Percentiles rank a stretch among this genome's conserved stretches.
These are phyloP conservation scores for Phataginus tetradactyla DNA, from an alignment of 2,797 vertebrate genomes.

Conservation along the genomic window DNA sequence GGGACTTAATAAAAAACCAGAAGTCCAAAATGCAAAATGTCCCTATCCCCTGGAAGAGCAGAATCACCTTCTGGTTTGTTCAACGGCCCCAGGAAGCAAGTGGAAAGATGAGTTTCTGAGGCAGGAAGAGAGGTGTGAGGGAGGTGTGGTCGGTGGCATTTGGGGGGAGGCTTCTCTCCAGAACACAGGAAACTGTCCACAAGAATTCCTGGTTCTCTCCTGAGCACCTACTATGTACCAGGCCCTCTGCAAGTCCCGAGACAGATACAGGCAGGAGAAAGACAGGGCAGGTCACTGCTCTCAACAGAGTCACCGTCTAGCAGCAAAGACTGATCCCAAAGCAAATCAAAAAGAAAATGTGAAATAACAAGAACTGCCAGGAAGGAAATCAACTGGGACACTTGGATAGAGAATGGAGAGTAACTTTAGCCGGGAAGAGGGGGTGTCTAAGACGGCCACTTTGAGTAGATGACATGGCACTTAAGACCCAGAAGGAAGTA, in stretches of 20 bases:
- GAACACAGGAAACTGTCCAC: background rate
- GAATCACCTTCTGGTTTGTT: background rate
- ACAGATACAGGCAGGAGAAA: background rate
- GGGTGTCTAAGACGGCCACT: background rate
- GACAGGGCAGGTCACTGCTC: background rate
- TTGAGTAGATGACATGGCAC: background rate
- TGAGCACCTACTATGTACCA: background rate
- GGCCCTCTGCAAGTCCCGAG: background rate
- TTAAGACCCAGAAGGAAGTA: background rate
- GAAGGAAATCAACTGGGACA: background rate
- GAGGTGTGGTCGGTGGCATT: background rate
- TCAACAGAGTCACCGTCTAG: background rate
- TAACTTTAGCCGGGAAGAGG: fast-evolving
- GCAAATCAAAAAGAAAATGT: background rate
- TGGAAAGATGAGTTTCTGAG: background rate
- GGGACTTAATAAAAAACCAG: background rate
- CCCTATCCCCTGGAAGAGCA: background rate
- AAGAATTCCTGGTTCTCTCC: constrained; percentile 65
- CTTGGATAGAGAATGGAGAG: background rate
- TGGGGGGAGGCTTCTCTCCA: background rate
- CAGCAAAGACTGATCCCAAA: background rate
- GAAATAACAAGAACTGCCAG: background rate
- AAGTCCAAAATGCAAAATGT: background rate
- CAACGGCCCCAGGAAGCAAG: background rate
- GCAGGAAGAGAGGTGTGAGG: background rate